Conservation (phyloP, 2,888 invertebrate genomes). For the Mycalesis mineus region DNA sequence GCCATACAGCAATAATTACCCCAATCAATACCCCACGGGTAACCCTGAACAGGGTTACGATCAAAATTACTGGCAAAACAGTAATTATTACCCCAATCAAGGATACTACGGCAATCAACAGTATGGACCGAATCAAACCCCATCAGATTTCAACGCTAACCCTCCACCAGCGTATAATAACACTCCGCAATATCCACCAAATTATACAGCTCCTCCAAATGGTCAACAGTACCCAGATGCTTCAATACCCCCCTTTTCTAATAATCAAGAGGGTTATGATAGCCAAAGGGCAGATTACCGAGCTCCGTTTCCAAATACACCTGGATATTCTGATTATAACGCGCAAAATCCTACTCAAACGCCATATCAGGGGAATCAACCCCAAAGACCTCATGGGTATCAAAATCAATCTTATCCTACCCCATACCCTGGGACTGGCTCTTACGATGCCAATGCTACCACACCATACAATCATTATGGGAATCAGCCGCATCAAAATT, state of each 20-base stretch:
- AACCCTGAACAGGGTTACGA: slow-evolving; percentile 58
- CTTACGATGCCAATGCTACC: slow-evolving; percentile 47
- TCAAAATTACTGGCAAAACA: slow-evolving; percentile 67
- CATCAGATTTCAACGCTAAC: slow-evolving; percentile 52
- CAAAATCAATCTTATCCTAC: slow-evolving; percentile 54
- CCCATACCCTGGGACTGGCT: slow-evolving; percentile 41
- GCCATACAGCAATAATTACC: slow-evolving; percentile 59
- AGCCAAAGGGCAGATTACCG: slow-evolving; percentile 58
- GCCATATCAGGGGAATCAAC: slow-evolving; percentile 42
- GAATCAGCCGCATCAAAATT: slow-evolving; percentile 46
- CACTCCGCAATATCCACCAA: slow-evolving; percentile 54
- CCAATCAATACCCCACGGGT: slow-evolving; percentile 63
- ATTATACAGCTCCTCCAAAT: slow-evolving; percentile 48
- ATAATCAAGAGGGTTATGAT: slow-evolving; percentile 53
- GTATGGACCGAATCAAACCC: slow-evolving; percentile 52
- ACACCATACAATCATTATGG: slow-evolving; percentile 57
- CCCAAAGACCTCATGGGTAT: slow-evolving; percentile 42
- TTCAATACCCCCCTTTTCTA: slow-evolving; percentile 52
- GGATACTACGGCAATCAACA: slow-evolving; percentile 66
- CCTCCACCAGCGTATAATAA: slow-evolving; percentile 50
- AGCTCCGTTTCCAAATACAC: slow-evolving; percentile 41
- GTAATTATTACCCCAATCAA: slow-evolving; percentile 61
- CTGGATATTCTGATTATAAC: slow-evolving; percentile 56
- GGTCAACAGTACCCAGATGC: slow-evolving; percentile 53
- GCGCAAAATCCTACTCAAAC: slow-evolving; percentile 41